Conservation (phyloP, 2,797 vertebrate species). For the Epinephelus awoara region DNA sequence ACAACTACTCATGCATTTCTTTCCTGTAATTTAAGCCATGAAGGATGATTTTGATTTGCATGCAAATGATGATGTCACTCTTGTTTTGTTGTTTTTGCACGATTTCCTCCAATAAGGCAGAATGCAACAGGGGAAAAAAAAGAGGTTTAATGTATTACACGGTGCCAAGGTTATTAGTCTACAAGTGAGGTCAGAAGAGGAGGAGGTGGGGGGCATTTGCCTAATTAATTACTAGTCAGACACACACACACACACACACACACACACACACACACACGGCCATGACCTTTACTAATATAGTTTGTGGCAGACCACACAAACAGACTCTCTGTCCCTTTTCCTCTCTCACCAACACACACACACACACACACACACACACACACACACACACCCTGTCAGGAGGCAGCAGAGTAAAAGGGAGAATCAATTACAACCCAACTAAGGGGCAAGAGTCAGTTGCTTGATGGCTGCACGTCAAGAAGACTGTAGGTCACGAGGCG, state of each 20-base stretch:
- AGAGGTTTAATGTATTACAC: slow-evolving; percentile 83
- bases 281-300: slow-evolving; percentile 83
- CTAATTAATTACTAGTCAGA: slow-evolving; percentile 82
- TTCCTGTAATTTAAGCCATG: slow-evolving; percentile 40
- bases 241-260: slow-evolving; percentile 48
- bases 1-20: slow-evolving; percentile 48
- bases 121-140: slow-evolving; percentile 76
- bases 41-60: slow-evolving; percentile 52
- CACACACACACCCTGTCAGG: slow-evolving; percentile 47
- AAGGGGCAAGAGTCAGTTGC: slow-evolving; percentile 66
- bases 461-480: slow-evolving; percentile 78
- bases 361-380: slow-evolving; percentile 37
- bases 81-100: slow-evolving; percentile 45
- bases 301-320: slow-evolving; percentile 77
- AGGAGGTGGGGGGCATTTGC: slow-evolving; percentile 74
- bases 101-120: slow-evolving; percentile 81
- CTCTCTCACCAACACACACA: slow-evolving; percentile 25
- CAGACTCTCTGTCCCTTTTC: slow-evolving; percentile 45
- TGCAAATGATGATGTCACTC: slow-evolving; percentile 55
- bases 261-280: slow-evolving; percentile 55
- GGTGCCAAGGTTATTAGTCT: slow-evolving; percentile 87
- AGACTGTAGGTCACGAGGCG: slow-evolving; percentile 69
- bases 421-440: slow-evolving; percentile 80
- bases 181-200: slow-evolving; percentile 86
- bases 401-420: slow-evolving; percentile 67